phyloP scores from a whole-genome alignment of 1,140 invertebrate species.

The Drosophila subpulchrella region DNA sequence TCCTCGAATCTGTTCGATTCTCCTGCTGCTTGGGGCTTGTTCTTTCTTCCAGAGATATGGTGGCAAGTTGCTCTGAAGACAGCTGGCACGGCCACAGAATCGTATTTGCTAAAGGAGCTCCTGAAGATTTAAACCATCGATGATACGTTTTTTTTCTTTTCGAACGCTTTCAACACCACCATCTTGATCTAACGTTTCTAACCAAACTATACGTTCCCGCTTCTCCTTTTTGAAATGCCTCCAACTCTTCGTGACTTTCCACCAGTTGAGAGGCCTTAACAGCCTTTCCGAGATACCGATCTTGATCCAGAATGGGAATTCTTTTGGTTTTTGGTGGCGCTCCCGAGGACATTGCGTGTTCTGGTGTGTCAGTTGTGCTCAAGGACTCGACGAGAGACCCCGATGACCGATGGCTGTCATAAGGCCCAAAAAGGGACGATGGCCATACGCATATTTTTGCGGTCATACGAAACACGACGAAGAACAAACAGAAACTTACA shows the following conservation, averaged over 20 bases:
- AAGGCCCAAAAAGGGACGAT: constrained; percentile 65
- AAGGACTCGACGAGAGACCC: constrained; percentile 57
- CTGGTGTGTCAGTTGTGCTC: constrained; percentile 68
- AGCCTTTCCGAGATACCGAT: constrained; percentile 35
- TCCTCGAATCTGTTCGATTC: constrained; percentile 6
- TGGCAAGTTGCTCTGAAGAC: constrained; percentile 1
- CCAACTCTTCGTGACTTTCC: constrained; percentile 5
- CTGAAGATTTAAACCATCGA: not conserved
- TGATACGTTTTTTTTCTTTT: not conserved
- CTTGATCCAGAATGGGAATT: constrained; percentile 38
- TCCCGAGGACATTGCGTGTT: constrained; percentile 52
- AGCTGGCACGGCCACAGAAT: constrained; percentile 1
- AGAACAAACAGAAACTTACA: constrained; percentile 71
- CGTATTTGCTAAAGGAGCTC: not conserved
- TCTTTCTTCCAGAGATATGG: constrained; percentile 6
- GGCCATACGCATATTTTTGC: constrained; percentile 75
- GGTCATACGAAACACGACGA: constrained; percentile 51
- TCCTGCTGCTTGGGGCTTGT: constrained; percentile 8
- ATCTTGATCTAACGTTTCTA: constrained; percentile 17
- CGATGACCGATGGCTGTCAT: constrained; percentile 66
- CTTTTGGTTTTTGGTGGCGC: constrained; percentile 41
- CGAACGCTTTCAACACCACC: not conserved
- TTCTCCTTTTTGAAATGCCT: not conserved
- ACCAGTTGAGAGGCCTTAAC: constrained; percentile 9
- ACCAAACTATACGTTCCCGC: not conserved